Evolutionary conservation across 23 tunicate genomes (phyloP).

Genomic region (Styela clava): DNA sequence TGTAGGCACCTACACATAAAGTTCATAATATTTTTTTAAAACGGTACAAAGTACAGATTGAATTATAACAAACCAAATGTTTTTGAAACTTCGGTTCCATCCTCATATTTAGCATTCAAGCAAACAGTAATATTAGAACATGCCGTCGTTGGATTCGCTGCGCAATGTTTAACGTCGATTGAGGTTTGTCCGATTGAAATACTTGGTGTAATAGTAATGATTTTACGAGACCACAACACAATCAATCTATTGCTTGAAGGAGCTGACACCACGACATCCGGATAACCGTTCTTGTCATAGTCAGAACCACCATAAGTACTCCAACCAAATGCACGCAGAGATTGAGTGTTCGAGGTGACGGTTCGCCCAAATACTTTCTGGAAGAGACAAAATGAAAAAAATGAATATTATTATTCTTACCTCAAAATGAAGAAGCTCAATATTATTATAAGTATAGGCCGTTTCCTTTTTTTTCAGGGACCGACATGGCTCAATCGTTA

Average conservation of each 20-base stretch:
- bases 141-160: background rate
- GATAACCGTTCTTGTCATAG: background rate
- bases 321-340: conserved; percentile 4
- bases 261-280: background rate
- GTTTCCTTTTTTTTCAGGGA: too few species aligned
- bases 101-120: background rate
- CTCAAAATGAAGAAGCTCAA: too few species aligned
- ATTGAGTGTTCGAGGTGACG: background rate
- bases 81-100: background rate
- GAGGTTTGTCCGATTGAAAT: background rate
- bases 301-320: background rate
- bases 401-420: too few species aligned
- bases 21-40: too few species aligned
- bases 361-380: background rate
- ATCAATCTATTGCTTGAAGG: background rate
- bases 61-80: too few species aligned
- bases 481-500: too few species aligned
- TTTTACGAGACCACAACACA: background rate
- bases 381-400: conserved; percentile 35
- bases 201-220: background rate
- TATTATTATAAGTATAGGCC: too few species aligned
- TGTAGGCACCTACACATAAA: too few species aligned
- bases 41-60: too few species aligned
- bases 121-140: background rate
- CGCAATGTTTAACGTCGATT: background rate